Conservation (phyloP, 2,888 invertebrate genomes). For the Synanthedon tipuliformis region DNA sequence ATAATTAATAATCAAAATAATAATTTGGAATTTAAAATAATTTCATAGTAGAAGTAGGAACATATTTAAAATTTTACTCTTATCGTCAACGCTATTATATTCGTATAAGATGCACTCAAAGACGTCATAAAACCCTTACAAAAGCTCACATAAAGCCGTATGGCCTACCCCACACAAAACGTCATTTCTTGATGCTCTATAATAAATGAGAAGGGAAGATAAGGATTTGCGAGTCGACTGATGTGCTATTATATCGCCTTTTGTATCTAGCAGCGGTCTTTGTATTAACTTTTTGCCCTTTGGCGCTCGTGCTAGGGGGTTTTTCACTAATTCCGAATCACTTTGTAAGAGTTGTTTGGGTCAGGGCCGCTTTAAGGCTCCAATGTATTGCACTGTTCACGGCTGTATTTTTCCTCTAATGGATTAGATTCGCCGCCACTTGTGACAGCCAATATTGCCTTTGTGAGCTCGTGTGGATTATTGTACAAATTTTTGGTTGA, state of each 20-base stretch:
- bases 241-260: neutral
- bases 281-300: neutral
- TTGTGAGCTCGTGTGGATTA: no score
- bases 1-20: no score
- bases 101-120: conserved; percentile 1
- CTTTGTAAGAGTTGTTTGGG: no score
- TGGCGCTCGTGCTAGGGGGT: neutral
- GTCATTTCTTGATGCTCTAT: conserved; percentile 36
- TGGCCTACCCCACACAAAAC: conserved; percentile 18
- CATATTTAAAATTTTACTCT: neutral
- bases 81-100: conserved; percentile 2
- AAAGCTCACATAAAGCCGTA: conserved; percentile 14
- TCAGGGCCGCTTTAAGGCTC: no score
- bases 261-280: neutral
- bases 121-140: conserved; percentile 11
- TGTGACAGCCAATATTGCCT: no score
- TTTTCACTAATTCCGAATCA: no score
- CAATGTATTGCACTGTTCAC: no score
- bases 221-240: conserved; percentile 4
- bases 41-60: no score
- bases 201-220: conserved; percentile 45
- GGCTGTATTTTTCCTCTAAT: no score
- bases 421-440: no score
- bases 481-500: no score
- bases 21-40: no score